These are phyloP conservation scores for Kryptopterus vitreolus DNA, from an alignment of 2,797 vertebrate species.

Conservation along the genomic window DNA sequence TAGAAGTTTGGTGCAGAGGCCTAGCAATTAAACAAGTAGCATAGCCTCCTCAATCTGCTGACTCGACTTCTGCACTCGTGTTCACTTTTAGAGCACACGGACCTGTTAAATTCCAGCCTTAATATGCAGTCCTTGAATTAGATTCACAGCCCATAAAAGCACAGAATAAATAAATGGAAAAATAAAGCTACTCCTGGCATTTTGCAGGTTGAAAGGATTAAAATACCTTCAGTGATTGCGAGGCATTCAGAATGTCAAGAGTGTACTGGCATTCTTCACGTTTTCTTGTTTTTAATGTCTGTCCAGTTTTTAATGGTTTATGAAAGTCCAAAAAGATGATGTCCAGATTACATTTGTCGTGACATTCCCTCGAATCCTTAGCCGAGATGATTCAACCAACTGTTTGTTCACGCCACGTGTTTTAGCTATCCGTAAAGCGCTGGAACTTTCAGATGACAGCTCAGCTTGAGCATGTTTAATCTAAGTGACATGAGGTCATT, in stretches of 20 bases:
- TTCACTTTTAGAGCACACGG: conserved; percentile 37
- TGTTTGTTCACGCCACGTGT: background rate
- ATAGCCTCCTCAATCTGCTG: conserved; percentile 44
- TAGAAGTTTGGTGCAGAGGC: conserved; percentile 76
- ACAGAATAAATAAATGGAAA: background rate
- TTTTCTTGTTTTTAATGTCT: background rate
- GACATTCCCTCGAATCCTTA: background rate
- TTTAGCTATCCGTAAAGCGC: background rate
- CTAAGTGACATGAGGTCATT: background rate
- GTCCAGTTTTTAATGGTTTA: background rate
- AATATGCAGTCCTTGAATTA: conserved; percentile 29
- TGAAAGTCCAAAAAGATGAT: background rate
- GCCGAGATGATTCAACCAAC: background rate
- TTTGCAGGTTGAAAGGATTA: conserved; percentile 20
- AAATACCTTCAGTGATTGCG: background rate
- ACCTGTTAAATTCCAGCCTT: conserved; percentile 30
- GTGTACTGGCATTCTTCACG: background rate
- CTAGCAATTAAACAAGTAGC: conserved; percentile 69
- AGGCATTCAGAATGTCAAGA: background rate
- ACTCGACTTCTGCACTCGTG: conserved; percentile 38
- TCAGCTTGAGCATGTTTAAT: background rate
- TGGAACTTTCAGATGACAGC: background rate
- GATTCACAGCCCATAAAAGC: conserved; percentile 10
- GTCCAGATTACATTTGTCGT: background rate
- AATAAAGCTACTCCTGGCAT: conserved; percentile 1